Evolutionary conservation across 1,140 invertebrate species (phyloP).

Genomic region (Epicauta chinensis): DNA sequence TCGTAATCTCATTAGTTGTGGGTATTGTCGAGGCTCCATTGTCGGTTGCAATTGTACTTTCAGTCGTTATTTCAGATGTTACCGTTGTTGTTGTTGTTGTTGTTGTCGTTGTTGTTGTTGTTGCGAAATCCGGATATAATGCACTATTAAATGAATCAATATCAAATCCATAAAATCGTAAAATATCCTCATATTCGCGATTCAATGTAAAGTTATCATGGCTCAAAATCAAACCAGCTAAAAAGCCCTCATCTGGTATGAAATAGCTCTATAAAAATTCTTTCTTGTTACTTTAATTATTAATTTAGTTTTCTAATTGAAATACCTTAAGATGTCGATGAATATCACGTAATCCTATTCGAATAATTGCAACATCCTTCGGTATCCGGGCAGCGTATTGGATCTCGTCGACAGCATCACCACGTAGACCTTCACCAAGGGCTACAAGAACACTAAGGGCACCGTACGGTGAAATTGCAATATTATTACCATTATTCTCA

Average conservation of each 20-base stretch:
- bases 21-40: constrained; percentile 7
- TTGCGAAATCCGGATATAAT: constrained; percentile 32
- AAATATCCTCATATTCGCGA: constrained; percentile 58
- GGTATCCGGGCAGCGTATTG: constrained; percentile 59
- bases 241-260: constrained; percentile 68
- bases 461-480: constrained; percentile 77
- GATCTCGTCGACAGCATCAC: constrained; percentile 62
- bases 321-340: constrained; percentile 49
- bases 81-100: constrained; percentile 25
- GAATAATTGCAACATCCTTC: constrained; percentile 58
- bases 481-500: constrained; percentile 61
- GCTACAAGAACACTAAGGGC: constrained; percentile 68
- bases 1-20: neutral
- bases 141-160: constrained; percentile 43
- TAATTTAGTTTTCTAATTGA: neutral
- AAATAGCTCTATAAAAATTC: constrained; percentile 69
- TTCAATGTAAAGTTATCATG: constrained; percentile 66
- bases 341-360: constrained; percentile 72
- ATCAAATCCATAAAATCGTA: constrained; percentile 74
- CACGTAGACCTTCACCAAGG: constrained; percentile 67
- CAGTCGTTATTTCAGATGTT: constrained; percentile 29
- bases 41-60: constrained; percentile 10
- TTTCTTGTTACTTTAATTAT: constrained; percentile 11
- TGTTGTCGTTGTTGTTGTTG: constrained; percentile 23
- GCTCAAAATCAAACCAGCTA: constrained; percentile 69